phyloP scores from a whole-genome alignment of 2,888 invertebrate species.

The Aphodius granarius region DNA sequence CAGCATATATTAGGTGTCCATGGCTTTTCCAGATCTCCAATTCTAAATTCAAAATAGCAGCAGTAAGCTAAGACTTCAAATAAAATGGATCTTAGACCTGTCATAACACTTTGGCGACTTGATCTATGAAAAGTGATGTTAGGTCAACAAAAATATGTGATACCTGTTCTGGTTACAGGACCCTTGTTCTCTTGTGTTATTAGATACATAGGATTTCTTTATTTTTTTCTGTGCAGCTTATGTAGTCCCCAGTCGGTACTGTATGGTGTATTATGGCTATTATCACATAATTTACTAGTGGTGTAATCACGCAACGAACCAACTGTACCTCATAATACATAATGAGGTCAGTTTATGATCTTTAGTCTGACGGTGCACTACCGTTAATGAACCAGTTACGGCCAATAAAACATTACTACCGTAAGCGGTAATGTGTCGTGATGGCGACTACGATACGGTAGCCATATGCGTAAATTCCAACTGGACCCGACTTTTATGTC shows the following conservation, averaged over 20 bases:
- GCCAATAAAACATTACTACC: neutral
- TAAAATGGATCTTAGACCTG: too few species aligned
- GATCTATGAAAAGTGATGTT: too few species aligned
- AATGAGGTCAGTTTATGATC: slow-evolving; percentile 13
- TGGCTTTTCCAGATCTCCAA: too few species aligned
- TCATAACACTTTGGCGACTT: too few species aligned
- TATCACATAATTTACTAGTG: neutral
- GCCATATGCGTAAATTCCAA: neutral
- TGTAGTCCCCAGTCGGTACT: neutral
- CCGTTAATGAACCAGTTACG: neutral
- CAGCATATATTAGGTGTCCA: too few species aligned
- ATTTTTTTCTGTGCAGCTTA: neutral
- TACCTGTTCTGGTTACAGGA: too few species aligned
- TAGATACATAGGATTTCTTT: too few species aligned
- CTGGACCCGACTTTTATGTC: neutral
- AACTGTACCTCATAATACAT: neutral
- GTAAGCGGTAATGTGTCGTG: neutral
- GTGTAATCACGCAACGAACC: neutral
- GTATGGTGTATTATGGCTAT: neutral
- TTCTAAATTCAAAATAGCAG: too few species aligned
- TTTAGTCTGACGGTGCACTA: neutral
- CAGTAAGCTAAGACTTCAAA: too few species aligned
- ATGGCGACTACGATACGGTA: neutral
- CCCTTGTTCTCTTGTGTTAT: too few species aligned
- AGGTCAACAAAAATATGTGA: too few species aligned